Evolutionary conservation across 2,888 invertebrate species (phyloP).

Genomic region (Monoplex corrugatus): DNA sequence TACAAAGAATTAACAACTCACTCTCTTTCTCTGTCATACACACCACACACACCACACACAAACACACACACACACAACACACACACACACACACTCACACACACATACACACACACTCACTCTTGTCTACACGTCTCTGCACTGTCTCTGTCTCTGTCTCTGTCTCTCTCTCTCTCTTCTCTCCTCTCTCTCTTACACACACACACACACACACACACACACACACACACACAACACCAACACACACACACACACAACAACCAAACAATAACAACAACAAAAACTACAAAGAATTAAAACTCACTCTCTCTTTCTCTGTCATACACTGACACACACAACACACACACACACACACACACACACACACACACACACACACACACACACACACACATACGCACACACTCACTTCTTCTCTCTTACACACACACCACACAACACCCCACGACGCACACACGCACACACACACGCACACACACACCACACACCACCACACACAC

Average conservation of each 20-base stretch:
- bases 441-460: neutral
- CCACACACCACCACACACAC: neutral
- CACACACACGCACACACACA: neutral
- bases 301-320: too few species aligned
- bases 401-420: neutral
- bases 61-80: too few species aligned
- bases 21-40: too few species aligned
- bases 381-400: too few species aligned
- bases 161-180: neutral
- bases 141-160: too few species aligned
- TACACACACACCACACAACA: neutral
- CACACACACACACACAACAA: neutral
- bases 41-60: too few species aligned
- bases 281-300: neutral
- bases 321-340: neutral
- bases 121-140: too few species aligned
- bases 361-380: too few species aligned
- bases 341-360: neutral
- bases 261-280: neutral
- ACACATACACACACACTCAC: too few species aligned
- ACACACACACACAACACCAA: neutral
- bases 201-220: neutral
- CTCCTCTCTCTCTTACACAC: neutral
- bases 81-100: too few species aligned
- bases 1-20: too few species aligned